phyloP scores from a whole-genome alignment of 2,797 vertebrate species.

The Bufotes viridis region DNA sequence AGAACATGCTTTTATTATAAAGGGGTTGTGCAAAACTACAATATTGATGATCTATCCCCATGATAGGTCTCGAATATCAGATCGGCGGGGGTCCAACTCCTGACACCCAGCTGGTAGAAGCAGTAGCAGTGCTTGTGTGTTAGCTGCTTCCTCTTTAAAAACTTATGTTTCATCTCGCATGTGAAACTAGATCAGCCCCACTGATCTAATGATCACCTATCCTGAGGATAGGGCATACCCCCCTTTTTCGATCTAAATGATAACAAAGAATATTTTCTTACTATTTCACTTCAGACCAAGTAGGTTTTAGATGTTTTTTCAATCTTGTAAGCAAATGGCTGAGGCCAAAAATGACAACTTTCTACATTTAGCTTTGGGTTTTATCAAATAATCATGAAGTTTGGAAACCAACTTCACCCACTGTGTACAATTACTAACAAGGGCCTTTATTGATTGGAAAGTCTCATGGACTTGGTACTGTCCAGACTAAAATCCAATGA shows the following conservation, averaged over 20 bases:
- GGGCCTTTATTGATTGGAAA: conserved; percentile 30
- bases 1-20: too few relatives aligned
- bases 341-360: conserved; percentile 21
- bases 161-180: too few relatives aligned
- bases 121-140: too few relatives aligned
- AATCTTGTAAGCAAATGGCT: not conserved
- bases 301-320: not conserved
- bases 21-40: too few relatives aligned
- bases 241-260: not conserved
- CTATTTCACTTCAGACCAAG: not conserved
- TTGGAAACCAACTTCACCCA: not conserved
- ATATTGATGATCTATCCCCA: too few relatives aligned
- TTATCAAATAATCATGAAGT: not conserved
- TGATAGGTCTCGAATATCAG: too few relatives aligned
- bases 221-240: too few relatives aligned
- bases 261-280: not conserved
- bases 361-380: conserved; percentile 16
- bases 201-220: too few relatives aligned
- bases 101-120: too few relatives aligned
- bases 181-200: too few relatives aligned
- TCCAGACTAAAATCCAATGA: conserved; percentile 21
- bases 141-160: too few relatives aligned
- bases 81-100: too few relatives aligned
- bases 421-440: conserved; percentile 28
- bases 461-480: not conserved